Conservation (phyloP, 2,888 invertebrate genomes). For the Rhyacophila evoluta region DNA sequence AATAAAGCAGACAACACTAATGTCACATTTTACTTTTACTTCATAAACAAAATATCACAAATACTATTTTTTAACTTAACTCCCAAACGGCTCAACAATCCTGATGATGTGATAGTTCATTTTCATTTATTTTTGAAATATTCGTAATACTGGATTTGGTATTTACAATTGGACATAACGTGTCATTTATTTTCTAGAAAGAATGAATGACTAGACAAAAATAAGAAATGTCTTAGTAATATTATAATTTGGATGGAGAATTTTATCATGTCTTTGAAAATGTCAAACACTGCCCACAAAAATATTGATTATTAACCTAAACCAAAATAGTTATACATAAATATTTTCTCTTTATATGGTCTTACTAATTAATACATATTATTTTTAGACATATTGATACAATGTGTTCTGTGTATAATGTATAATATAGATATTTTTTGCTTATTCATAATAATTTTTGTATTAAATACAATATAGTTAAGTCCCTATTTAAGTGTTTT, state of each 20-base stretch:
- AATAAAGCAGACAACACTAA: no score
- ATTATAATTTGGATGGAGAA: background rate
- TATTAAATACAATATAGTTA: background rate
- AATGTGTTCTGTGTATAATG: conserved; percentile 20
- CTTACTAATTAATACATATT: background rate
- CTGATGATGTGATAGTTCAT: no score
- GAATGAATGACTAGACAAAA: no score
- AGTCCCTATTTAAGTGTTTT: background rate
- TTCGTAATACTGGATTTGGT: no score
- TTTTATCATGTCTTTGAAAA: background rate
- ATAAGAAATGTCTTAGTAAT: no score
- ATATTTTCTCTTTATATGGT: conserved; percentile 20
- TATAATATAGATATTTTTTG: conserved; percentile 23
- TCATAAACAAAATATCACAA: no score
- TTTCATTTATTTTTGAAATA: no score
- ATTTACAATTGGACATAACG: no score
- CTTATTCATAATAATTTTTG: conserved; percentile 13
- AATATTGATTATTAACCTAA: background rate
- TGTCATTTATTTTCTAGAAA: no score
- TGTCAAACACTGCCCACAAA: background rate
- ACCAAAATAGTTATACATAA: conserved; percentile 22
- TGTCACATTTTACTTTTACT: no score
- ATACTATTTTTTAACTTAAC: no score
- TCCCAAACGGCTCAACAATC: no score
- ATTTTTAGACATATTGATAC: conserved; percentile 16